Evolutionary conservation across 2,888 invertebrate species (phyloP).

Genomic region (Amiota minor): DNA sequence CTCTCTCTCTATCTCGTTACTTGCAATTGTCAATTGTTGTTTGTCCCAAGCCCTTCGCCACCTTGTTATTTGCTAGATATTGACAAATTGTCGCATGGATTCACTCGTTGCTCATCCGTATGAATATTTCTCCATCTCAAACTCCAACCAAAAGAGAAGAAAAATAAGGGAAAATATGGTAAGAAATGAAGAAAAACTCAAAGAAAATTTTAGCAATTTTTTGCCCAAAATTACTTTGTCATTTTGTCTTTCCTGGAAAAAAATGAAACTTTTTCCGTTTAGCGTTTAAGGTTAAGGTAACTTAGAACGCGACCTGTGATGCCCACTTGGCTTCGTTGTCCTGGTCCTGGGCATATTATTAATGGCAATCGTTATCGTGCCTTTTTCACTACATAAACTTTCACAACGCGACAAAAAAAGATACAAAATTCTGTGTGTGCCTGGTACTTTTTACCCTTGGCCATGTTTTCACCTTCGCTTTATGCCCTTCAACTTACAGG

Average conservation of each 20-base stretch:
- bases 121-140: neutral
- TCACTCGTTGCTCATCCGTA: slow-evolving; percentile 16
- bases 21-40: no score
- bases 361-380: slow-evolving; percentile 72
- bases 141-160: neutral
- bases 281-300: neutral
- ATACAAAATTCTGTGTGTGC: slow-evolving; percentile 30
- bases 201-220: slow-evolving; percentile 19
- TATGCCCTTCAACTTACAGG: slow-evolving; percentile 2
- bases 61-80: neutral
- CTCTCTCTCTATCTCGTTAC: no score
- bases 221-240: slow-evolving; percentile 13
- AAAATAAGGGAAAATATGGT: no score
- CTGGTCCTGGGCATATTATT: slow-evolving; percentile 59
- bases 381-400: slow-evolving; percentile 73
- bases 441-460: slow-evolving; percentile 35
- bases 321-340: neutral
- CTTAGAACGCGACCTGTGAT: neutral
- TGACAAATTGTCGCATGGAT: slow-evolving; percentile 14
- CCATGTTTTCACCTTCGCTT: slow-evolving; percentile 37
- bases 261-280: slow-evolving; percentile 4
- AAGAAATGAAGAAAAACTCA: neutral
- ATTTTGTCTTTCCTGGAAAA: slow-evolving; percentile 1
- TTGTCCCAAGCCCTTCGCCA: neutral
- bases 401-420: slow-evolving; percentile 33